phyloP scores from a whole-genome alignment of 2,797 vertebrate genomes.

The Mergus octosetaceus region DNA sequence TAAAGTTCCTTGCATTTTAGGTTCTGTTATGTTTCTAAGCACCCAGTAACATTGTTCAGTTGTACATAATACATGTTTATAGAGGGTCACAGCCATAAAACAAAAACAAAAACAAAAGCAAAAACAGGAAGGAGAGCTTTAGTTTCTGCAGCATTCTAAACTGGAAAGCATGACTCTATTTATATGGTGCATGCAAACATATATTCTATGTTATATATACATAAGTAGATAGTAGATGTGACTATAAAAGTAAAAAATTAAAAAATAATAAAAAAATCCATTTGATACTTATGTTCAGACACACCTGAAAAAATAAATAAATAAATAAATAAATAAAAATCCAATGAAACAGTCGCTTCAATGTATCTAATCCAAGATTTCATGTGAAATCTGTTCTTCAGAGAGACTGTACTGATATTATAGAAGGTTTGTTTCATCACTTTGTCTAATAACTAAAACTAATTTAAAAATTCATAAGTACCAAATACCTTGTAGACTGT shows the following conservation, averaged over 20 bases:
- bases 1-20: neutral
- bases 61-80: neutral
- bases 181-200: neutral
- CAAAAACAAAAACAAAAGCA: neutral
- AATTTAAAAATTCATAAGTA: slow-evolving; percentile 44
- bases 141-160: neutral
- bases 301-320: neutral
- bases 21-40: neutral
- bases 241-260: neutral
- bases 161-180: neutral
- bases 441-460: slow-evolving; percentile 33
- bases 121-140: neutral
- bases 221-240: neutral
- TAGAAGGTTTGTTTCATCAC: neutral
- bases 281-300: neutral
- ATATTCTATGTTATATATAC: neutral
- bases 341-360: neutral
- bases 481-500: neutral
- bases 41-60: neutral
- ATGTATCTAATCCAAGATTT: neutral
- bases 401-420: neutral
- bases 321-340: too few species aligned
- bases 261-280: neutral
- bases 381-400: neutral
- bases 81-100: neutral